Percentiles rank a stretch among this genome's conserved stretches.
These are phyloP conservation scores for Drosophila persimilis DNA, from an alignment of 1,140 invertebrate genomes.

Conservation along the genomic window DNA sequence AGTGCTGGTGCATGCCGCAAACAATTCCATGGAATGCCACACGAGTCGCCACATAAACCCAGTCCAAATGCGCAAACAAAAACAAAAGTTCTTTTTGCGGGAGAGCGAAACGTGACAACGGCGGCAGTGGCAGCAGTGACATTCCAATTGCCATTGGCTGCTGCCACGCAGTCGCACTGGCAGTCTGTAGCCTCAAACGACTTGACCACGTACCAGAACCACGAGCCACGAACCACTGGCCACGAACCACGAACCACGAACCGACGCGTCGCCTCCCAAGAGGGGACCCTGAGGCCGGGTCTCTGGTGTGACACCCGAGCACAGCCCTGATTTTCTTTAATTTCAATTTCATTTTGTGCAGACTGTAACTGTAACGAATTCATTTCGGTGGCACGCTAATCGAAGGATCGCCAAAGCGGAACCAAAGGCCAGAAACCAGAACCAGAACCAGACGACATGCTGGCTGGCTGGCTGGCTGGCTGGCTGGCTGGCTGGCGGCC, in stretches of 20 bases:
- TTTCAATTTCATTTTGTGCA: constrained; percentile 58
- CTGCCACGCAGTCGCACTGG: constrained; percentile 22
- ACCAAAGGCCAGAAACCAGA: constrained; percentile 34
- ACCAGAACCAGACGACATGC: constrained; percentile 32
- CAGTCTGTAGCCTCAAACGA: constrained; percentile 23
- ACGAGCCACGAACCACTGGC: constrained; percentile 3
- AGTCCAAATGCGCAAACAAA: constrained; percentile 19
- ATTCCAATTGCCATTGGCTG: constrained; percentile 25
- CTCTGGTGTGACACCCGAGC: background rate
- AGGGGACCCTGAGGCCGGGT: constrained; percentile 6
- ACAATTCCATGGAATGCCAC: constrained; percentile 50
- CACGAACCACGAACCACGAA: constrained; percentile 12
- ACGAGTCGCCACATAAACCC: constrained; percentile 39
- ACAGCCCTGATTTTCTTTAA: constrained; percentile 24
- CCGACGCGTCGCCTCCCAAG: too few species aligned
- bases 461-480: constrained; percentile 41
- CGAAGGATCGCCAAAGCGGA: constrained; percentile 14
- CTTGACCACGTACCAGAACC: constrained; percentile 28
- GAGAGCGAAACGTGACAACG: constrained; percentile 56
- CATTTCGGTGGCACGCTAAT: constrained; percentile 44
- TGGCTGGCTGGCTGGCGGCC: constrained; percentile 23
- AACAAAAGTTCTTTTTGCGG: constrained; percentile 22
- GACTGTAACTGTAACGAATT: constrained; percentile 46
- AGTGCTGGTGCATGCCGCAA: constrained; percentile 32
- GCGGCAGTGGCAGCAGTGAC: constrained; percentile 11